Conservation (phyloP, 2,888 invertebrate species). For the Melinopterus prodromus region DNA sequence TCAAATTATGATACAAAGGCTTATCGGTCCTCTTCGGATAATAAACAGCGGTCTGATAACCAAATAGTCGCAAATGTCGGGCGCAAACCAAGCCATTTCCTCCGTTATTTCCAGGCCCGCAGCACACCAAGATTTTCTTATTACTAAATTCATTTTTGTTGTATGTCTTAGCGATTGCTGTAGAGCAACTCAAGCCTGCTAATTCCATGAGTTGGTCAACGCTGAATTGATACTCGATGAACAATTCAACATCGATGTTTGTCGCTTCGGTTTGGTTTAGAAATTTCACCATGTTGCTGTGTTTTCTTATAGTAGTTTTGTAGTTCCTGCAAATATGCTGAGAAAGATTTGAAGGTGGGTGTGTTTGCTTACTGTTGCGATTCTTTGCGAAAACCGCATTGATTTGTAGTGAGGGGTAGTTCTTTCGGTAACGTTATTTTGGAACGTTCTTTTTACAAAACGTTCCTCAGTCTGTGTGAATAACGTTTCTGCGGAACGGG, state of each 20-base stretch:
- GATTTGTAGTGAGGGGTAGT: too few species aligned
- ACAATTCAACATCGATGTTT: slow-evolving; percentile 88
- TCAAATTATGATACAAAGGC: slow-evolving; percentile 80
- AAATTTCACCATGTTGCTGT: slow-evolving; percentile 65
- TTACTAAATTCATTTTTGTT: slow-evolving; percentile 61
- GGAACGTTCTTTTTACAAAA: too few species aligned
- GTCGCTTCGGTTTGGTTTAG: slow-evolving; percentile 86
- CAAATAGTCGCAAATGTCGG: slow-evolving; percentile 89
- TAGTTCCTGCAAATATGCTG: background rate
- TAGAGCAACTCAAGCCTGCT: slow-evolving; percentile 95
- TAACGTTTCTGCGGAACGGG: too few species aligned
- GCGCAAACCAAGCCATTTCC: slow-evolving; percentile 98
- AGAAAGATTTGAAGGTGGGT: background rate
- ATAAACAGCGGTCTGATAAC: slow-evolving; percentile 79
- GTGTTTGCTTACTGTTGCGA: background rate
- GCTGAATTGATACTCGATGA: slow-evolving; percentile 92
- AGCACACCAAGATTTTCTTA: slow-evolving; percentile 71
- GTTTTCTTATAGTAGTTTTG: background rate
- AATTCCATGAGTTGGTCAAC: slow-evolving; percentile 99
- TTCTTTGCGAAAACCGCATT: background rate
- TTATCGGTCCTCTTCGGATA: slow-evolving; percentile 91
- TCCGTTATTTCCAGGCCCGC: slow-evolving; percentile 95
- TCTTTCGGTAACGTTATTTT: too few species aligned
- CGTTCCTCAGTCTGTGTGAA: too few species aligned
- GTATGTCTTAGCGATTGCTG: slow-evolving; percentile 81